phyloP scores from a whole-genome alignment of 2,797 vertebrate genomes.

The Delichon dasypus region DNA sequence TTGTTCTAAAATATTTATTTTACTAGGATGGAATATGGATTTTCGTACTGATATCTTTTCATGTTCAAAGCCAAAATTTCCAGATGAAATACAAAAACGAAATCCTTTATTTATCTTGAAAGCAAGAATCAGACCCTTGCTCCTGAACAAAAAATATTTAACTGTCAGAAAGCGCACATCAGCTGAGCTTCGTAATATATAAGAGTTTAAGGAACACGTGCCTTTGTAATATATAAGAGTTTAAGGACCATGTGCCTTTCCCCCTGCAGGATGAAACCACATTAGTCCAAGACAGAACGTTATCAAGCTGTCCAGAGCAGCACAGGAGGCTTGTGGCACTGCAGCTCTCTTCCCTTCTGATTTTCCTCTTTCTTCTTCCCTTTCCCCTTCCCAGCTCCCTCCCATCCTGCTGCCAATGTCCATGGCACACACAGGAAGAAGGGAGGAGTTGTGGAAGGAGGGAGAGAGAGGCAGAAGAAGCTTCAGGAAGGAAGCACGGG shows the following conservation, averaged over 20 bases:
- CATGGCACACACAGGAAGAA: neutral
- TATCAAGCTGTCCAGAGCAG: neutral
- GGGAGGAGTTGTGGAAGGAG: neutral
- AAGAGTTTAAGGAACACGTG: rapidly evolving
- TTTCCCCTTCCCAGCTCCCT: neutral
- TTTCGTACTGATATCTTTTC: neutral
- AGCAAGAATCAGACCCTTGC: neutral
- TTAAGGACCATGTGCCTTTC: rapidly evolving
- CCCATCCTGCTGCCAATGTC: neutral
- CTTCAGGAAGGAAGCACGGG: rapidly evolving
- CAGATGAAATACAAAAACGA: neutral
- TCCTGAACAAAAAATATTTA: neutral
- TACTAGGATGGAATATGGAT: neutral
- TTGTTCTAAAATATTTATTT: slow-evolving; percentile 51
- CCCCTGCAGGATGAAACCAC: neutral
- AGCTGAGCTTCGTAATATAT: neutral
- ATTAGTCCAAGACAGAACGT: neutral
- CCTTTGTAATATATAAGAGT: too few species aligned
- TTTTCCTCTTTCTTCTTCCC: neutral
- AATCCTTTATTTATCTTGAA: neutral
- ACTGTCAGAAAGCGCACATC: neutral
- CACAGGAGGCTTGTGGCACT: neutral
- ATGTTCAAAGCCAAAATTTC: neutral
- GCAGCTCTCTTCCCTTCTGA: neutral
- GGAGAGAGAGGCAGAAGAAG: neutral